Conservation (phyloP, 2,797 vertebrate species). For the Harpia harpyja region DNA sequence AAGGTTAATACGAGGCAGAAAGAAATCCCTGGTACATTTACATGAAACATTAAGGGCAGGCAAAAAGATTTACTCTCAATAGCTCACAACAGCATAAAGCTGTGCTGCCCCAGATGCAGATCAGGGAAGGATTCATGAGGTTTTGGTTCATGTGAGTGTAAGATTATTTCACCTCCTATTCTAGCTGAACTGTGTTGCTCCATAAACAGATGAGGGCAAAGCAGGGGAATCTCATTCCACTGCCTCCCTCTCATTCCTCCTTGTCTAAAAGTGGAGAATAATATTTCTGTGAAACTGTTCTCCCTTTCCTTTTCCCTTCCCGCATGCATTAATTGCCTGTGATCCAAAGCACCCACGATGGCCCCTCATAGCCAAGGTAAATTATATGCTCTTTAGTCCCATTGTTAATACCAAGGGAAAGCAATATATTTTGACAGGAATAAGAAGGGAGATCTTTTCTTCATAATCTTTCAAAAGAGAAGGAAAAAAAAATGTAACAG, state of each 20-base stretch:
- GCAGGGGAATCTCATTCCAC: not conserved
- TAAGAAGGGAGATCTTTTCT: not conserved
- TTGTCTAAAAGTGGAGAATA: not conserved
- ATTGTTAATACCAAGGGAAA: not conserved
- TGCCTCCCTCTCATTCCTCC: not conserved
- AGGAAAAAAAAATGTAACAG: not conserved
- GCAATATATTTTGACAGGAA: not conserved
- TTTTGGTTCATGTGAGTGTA: not conserved
- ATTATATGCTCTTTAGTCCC: not conserved
- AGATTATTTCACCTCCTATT: not conserved
- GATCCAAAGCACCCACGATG: fast-evolving
- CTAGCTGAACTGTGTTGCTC: not conserved
- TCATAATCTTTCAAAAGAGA: not conserved
- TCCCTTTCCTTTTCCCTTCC: not conserved
- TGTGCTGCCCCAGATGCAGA: not conserved
- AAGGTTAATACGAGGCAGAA: not conserved
- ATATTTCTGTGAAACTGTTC: not conserved
- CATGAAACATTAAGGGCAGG: not conserved
- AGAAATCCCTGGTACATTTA: not conserved
- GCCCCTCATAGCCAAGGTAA: not conserved
- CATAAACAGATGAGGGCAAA: not conserved
- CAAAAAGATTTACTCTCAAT: not conserved
- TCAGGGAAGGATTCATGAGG: not conserved
- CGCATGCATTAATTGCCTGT: fast-evolving
- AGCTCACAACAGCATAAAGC: not conserved